Evolutionary conservation across 2,888 invertebrate species (phyloP), one percentile per base, ranked within the genome.

Genomic region (Conistra vaccinii): DNA sequence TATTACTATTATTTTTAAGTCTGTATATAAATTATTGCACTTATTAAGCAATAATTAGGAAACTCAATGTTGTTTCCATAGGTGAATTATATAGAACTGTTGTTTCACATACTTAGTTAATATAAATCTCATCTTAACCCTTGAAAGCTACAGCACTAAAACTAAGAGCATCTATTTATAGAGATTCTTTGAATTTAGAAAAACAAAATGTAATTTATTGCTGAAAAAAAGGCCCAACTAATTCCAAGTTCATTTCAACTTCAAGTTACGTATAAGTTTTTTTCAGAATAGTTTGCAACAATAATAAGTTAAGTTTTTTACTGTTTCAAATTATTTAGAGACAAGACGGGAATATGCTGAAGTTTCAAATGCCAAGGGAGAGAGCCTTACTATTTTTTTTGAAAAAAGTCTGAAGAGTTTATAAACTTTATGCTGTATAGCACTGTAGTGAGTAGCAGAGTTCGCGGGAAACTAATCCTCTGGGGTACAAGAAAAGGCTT

Each of bases 391-490:
- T 17, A 23, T 66, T 83, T 79, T 72, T 65, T 48, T 32, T 42
- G 17, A 20, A 39, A 65, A 69, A 60, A 17, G 48, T 32, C 48
- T 45, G 32, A 42, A 35, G 42, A 65, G 58, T 74, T 81, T 70
- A 63, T 55, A 67, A 81, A 80, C 39, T 79, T 29, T 55, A 51
- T 57, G 29, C 42, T 75, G 1, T 45, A 53, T 65, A 63, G 29
- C 26, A 29, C 35, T 29, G 26, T 45, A 58, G 61, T 68, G 62
- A 76, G 58, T 61, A 58, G 48, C 57, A 74, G 57, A 42, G 72
- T 57, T 69, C 57, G 61, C 6, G 48, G n/a, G 23, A 67, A 68
- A 71, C 62, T 61, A 82, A 85, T 73, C 39, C 86, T 67, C 76
- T 0, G 17, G 70, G 66, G 75, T 75, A 76, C 73, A 68, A 70